Conservation (phyloP, 2,888 invertebrate genomes). For the Griposia aprilina region DNA sequence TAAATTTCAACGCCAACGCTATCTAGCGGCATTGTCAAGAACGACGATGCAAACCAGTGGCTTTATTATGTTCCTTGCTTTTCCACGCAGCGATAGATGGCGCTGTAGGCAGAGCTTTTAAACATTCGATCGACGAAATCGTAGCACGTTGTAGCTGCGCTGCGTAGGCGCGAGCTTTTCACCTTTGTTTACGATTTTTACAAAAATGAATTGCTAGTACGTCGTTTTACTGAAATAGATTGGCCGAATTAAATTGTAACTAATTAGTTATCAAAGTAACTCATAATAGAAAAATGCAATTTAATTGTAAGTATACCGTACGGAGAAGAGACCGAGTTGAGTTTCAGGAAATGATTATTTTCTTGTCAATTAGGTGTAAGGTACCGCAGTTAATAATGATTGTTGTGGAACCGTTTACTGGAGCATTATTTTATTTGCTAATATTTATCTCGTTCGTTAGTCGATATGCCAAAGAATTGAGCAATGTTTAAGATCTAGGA, state of each 20-base stretch:
- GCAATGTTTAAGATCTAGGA: background rate
- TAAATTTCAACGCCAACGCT: slow-evolving; percentile 59
- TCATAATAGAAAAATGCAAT: background rate
- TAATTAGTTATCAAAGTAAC: background rate
- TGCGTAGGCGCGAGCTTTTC: slow-evolving; percentile 55
- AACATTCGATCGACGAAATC: slow-evolving; percentile 13
- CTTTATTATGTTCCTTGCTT: slow-evolving; percentile 33
- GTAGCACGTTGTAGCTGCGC: slow-evolving; percentile 41
- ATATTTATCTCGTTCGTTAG: slow-evolving; percentile 1
- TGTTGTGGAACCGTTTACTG: background rate
- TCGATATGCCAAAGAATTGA: slow-evolving; percentile 14
- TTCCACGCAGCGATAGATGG: slow-evolving; percentile 74
- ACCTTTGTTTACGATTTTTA: slow-evolving; percentile 65
- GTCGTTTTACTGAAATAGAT: slow-evolving; percentile 32
- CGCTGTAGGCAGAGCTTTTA: slow-evolving; percentile 68
- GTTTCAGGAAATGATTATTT: background rate
- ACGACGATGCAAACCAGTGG: slow-evolving; percentile 58
- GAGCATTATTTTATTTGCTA: background rate
- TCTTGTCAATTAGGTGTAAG: background rate
- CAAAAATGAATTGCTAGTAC: background rate
- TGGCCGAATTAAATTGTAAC: background rate
- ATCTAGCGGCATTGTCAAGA: slow-evolving; percentile 67
- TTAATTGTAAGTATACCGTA: background rate
- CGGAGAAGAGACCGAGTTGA: background rate
- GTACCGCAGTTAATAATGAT: background rate